Base-by-base conservation (phyloP, 2,797 vertebrate species). In the Ficedula albicollis region DNA sequence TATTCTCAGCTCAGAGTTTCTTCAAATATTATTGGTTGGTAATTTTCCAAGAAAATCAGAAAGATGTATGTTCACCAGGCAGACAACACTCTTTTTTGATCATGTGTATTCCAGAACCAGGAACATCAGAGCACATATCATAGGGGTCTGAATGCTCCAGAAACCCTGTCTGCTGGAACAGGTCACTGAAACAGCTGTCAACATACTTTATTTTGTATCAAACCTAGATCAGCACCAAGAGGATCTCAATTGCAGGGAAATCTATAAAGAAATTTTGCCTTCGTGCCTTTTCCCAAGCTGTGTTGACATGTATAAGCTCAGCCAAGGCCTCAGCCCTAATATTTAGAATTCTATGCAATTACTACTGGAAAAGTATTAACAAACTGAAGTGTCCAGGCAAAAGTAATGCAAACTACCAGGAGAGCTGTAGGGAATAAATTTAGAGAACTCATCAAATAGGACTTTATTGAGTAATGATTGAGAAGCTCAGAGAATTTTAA, bases 381-480 rank as follows among this genome's bases (percentile, higher is more conserved):
- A 77, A 91, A 77, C n/a, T 70, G 34, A 74, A 92, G 56, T 46
- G 68, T 73, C 73, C 83, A 44, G 77, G 54, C 51, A 78, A 87
- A 91, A 90, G 58, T 64, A 87, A 83, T 82, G 63, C 46, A 93
- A 84, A 88, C 79, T 78, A 56, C 36, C 9, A 41, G 27, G 27
- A 63, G 19, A 86, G 39, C 48, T 87, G 46, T 75, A 85, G 56
- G 75, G 52, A 89, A 87, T 87, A 79, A 62, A 83, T 85, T 81
- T 81, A 84, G 85, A 72, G 39, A 95, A 66, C 39, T 94, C 68
- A 85, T 92, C 84, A 87, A 60, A 25, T 5, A 72, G 56, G 54
- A 46, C 46, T 96, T 95, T 93, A 64, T 85, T 81, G 34, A 85
- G 46, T 85, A 92, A 78, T 68, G 89, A 92, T 69, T 93, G 90